Evolutionary conservation across 2,797 vertebrate genomes (phyloP).

Genomic region (Eptatretus atami): DNA sequence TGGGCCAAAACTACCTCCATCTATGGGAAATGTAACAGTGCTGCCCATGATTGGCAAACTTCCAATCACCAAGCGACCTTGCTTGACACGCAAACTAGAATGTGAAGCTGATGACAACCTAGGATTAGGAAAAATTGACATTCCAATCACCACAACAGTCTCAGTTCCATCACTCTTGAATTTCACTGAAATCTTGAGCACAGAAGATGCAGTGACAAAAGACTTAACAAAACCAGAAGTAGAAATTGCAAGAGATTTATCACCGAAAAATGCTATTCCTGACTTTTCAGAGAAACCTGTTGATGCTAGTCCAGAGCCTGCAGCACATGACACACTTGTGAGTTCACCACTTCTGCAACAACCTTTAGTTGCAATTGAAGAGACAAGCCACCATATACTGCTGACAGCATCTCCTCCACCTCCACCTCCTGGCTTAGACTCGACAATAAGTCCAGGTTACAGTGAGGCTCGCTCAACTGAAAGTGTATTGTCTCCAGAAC

Average conservation of each 20-base stretch:
- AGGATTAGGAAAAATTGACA: not conserved
- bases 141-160: not conserved
- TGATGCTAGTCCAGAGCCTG: too few species aligned
- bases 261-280: too few species aligned
- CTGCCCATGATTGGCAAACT: slow-evolving; percentile 75
- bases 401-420: not conserved
- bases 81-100: not conserved
- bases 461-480: not conserved
- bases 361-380: not conserved
- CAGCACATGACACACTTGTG: not conserved
- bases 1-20: slow-evolving; percentile 67
- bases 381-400: too few species aligned
- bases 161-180: not conserved
- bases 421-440: not conserved
- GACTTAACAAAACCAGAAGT: too few species aligned
- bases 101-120: too few species aligned
- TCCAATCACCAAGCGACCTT: slow-evolving; percentile 36
- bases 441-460: not conserved
- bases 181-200: not conserved
- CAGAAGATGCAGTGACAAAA: too few species aligned
- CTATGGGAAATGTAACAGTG: slow-evolving; percentile 47
- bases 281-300: too few species aligned
- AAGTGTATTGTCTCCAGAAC: not conserved
- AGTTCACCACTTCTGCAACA: not conserved
- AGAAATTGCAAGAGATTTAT: too few species aligned